Base-by-base conservation (phyloP, 2,797 vertebrate species). In the Fistularia tabacaria region DNA sequence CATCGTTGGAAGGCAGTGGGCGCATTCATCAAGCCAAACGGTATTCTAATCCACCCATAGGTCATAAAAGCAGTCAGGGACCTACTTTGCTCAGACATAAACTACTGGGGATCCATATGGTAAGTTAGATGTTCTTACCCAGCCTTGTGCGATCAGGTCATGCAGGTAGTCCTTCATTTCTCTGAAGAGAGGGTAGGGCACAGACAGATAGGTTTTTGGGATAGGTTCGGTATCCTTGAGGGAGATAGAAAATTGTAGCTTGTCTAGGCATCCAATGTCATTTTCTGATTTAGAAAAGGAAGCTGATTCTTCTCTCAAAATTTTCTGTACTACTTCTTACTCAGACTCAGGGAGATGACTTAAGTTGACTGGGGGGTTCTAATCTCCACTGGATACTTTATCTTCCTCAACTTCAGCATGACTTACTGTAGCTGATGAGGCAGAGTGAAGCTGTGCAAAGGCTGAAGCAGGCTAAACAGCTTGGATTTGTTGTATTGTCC, bases 161-260 rank as follows among this genome's bases (percentile, higher is more conserved):
- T 52, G 51, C 39, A 52, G 51, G n/a, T 25, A 52, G n/a, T 10
- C 13, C 39, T 52, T 52, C 51, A 52, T 42, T 40, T 52, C 39
- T 11, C 14, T 14, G 13, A 9, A 51, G n/a, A 51, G 13, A 14
- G 38, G 38, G 7, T 9, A 9, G 8, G 49, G 13, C 38, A 40
- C 49, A 7, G 13, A 40, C 49, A 40, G 36, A 36, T 38, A 49
- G 10, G 48, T 39, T 6, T 13, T 1, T 40, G 38, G 11, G 10
- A 49, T 36, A 37, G 48, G 48, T 13, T 49, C 36, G 9, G 48
- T 8, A 11, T 49, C 48, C 38, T 38, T 38, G 9, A 49, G 36
- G 1, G 8, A 37, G 10, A 38, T 39, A 6, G 49, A 14, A 13
- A 50, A 13, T 13, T 38, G 36, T n/a, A 39, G 38, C 38, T 38